These are phyloP conservation scores for Macaria liturata DNA, from an alignment of 2,888 invertebrate genomes.

Conservation along the genomic window DNA sequence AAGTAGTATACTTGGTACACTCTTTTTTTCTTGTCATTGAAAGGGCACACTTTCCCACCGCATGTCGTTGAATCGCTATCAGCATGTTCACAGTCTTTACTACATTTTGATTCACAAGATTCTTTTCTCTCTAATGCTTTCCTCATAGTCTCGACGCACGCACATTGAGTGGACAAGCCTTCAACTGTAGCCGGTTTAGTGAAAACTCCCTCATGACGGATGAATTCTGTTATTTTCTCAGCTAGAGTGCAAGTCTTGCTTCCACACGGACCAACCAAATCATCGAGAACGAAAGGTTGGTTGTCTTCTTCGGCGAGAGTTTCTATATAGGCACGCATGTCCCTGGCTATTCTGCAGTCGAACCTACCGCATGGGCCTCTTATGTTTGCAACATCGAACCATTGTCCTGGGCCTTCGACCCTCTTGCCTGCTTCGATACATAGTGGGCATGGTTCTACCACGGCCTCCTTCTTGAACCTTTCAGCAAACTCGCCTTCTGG, in stretches of 20 bases:
- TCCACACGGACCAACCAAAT: conserved; percentile 72
- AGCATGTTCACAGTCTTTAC: conserved; percentile 55
- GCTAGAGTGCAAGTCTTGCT: conserved; percentile 68
- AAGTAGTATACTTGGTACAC: conserved; percentile 70
- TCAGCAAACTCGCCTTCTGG: conserved; percentile 64
- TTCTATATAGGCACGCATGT: conserved; percentile 68
- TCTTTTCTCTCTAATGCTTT: conserved; percentile 50
- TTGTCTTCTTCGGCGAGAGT: conserved; percentile 69
- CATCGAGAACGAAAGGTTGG: conserved; percentile 57
- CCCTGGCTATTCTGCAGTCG: conserved; percentile 74
- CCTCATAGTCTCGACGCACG: conserved; percentile 65
- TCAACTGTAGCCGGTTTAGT: conserved; percentile 46
- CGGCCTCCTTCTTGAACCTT: conserved; percentile 61
- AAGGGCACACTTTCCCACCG: conserved; percentile 58
- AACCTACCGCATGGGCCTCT: conserved; percentile 72
- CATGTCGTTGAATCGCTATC: conserved; percentile 52
- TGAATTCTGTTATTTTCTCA: conserved; percentile 65
- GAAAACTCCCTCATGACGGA: conserved; percentile 66
- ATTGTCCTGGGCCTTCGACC: conserved; percentile 37
- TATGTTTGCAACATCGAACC: conserved; percentile 69
- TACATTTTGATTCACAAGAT: conserved; percentile 55
- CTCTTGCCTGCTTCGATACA: conserved; percentile 58
- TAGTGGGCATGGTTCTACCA: conserved; percentile 61
- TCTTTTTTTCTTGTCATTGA: conserved; percentile 37
- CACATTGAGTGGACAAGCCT: conserved; percentile 72